Conservation (phyloP, 2,797 vertebrate genomes). For the Galago senegalensis region DNA sequence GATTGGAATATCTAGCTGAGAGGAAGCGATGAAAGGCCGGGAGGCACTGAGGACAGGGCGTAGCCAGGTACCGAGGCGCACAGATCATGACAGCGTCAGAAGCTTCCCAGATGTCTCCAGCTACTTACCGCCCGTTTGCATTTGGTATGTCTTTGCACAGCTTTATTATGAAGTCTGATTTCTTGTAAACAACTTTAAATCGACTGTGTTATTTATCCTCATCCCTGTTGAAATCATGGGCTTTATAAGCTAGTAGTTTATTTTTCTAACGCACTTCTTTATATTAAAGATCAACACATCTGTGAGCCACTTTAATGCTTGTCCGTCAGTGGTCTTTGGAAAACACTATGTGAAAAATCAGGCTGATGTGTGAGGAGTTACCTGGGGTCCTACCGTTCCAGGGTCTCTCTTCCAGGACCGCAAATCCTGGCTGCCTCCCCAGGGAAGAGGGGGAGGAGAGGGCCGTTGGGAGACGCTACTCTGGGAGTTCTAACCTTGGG, state of each 20-base stretch:
- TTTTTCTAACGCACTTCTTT: background rate
- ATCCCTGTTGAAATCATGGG: background rate
- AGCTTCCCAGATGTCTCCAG: background rate
- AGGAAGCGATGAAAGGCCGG: background rate
- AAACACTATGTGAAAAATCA: background rate
- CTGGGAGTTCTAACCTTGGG: background rate
- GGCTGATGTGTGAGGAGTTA: background rate
- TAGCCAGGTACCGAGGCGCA: background rate
- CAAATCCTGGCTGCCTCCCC: background rate
- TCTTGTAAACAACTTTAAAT: slow-evolving; percentile 5
- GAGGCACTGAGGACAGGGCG: background rate
- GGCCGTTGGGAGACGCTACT: background rate
- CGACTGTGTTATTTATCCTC: background rate
- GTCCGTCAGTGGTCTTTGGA: background rate
- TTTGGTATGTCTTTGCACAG: background rate
- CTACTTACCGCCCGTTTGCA: background rate
- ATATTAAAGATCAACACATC: background rate
- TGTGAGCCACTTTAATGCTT: background rate
- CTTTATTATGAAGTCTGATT: background rate
- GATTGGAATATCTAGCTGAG: background rate
- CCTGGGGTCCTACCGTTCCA: background rate
- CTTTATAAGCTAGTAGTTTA: background rate
- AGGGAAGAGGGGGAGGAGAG: accelerated
- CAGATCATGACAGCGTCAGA: accelerated
- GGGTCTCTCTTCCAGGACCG: background rate